Evolutionary conservation across 2,888 invertebrate species (phyloP).

Genomic region (Cantharis nigra): DNA sequence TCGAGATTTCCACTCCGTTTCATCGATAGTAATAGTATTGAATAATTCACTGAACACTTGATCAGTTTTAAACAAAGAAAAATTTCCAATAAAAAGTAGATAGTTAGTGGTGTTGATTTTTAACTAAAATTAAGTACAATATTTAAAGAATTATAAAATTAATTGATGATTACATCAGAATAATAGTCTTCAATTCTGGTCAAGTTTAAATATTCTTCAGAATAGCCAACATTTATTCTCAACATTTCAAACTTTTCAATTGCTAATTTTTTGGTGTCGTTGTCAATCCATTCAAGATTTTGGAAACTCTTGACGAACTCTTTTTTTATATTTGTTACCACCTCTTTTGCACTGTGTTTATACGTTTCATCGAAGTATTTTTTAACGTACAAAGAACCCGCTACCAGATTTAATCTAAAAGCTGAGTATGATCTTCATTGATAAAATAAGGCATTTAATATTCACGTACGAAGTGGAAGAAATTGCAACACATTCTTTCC

Average conservation of each 20-base stretch:
- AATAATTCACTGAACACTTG: constrained; percentile 45
- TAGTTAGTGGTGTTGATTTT: constrained; percentile 54
- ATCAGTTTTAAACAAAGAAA: constrained; percentile 58
- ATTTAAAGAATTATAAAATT: background rate
- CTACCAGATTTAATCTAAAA: constrained; percentile 66
- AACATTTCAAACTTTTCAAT: constrained; percentile 64
- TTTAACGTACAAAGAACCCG: constrained; percentile 79
- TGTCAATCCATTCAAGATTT: constrained; percentile 73
- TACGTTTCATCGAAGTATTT: constrained; percentile 83
- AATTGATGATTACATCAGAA: constrained; percentile 56
- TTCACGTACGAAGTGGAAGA: constrained; percentile 9
- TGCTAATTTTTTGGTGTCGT: constrained; percentile 70
- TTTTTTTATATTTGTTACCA: constrained; percentile 82
- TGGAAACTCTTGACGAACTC: constrained; percentile 81
- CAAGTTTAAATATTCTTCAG: constrained; percentile 79
- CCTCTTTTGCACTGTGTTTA: constrained; percentile 80
- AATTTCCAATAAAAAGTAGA: constrained; percentile 56
- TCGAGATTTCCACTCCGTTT: background rate
- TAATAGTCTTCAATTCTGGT: constrained; percentile 76
- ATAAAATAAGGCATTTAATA: background rate
- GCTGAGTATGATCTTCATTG: background rate
- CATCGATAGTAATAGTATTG: background rate
- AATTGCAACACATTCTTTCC: constrained; percentile 25
- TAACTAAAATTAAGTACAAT: constrained; percentile 43
- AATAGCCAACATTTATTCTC: constrained; percentile 84